Base-by-base conservation (phyloP, 1,140 invertebrate genomes). In the Drosophila asahinai region DNA sequence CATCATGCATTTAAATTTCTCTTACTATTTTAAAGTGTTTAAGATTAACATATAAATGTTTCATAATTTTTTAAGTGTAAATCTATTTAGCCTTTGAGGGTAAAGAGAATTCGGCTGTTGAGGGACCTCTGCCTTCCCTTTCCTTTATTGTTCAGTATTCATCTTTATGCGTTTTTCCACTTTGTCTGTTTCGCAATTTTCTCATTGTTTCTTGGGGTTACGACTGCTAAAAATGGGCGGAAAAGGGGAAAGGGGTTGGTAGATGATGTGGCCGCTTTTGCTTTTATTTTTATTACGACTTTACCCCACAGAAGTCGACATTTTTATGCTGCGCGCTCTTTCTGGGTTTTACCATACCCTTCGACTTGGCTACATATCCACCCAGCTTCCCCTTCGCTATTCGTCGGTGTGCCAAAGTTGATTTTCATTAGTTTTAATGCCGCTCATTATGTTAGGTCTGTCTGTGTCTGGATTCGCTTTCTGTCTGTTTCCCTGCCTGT, bases 371-470 rank as follows among this genome's bases (percentile, higher is more conserved):
- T n/a, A 51, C 45, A 36, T 72, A 55, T 38, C 1, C 47, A 33
- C 57, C 12, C 57, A 22, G 25, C 8, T 40, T 55, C 27, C 36
- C 27, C 63, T 17, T 14, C 40, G 60, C 27, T 60, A 60, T 83
- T 63, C 67, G 78, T 58, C 81, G 83, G 77, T 86, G 78, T 76
- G 83, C 54, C 77, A 89, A 87, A 87, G 84, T 87, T 87, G 86
- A 87, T 89, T 87, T 87, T 87, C 84, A 87, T 87, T 87, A 87
- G 81, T 87, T 89, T 87, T 84, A 87, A 87, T 87, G 81, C 81
- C 77, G 77, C 86, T 87, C 84, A 87, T 87, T 87, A 87, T 84
- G 78, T 67, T 81, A 78, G 66, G 45, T 80, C 57, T 66, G 65
- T 59, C 55, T 68, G 42, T 78, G 45, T 77, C 72, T 82, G 43